Evolutionary conservation across 1,140 invertebrate genomes (phyloP).

Genomic region (Euglossa dilemma): DNA sequence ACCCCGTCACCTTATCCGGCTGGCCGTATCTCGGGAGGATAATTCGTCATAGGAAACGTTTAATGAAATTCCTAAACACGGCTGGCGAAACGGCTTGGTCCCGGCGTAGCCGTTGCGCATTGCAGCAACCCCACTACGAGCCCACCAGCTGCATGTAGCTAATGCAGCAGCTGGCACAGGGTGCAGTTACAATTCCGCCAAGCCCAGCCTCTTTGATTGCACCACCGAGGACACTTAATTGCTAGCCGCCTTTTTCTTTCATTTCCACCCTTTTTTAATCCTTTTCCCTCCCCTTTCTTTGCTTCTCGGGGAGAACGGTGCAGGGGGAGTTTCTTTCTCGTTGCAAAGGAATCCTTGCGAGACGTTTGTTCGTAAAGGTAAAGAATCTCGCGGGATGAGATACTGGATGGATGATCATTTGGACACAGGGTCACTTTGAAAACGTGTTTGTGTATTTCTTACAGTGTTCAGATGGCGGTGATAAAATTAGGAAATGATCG

Average conservation of each 20-base stretch:
- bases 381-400: too few relatives aligned
- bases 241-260: neutral
- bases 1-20: too few relatives aligned
- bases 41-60: slow-evolving; percentile 32
- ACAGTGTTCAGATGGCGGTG: too few relatives aligned
- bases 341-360: too few relatives aligned
- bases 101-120: slow-evolving; percentile 64
- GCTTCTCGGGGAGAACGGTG: neutral
- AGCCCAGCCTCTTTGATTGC: slow-evolving; percentile 29
- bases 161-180: slow-evolving; percentile 49
- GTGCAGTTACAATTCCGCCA: slow-evolving; percentile 42
- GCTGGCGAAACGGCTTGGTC: slow-evolving; percentile 23
- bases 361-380: too few relatives aligned
- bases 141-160: slow-evolving; percentile 41
- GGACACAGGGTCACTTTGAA: too few relatives aligned
- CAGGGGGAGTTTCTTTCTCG: too few relatives aligned
- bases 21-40: neutral
- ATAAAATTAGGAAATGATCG: too few relatives aligned
- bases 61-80: slow-evolving; percentile 45
- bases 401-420: too few relatives aligned
- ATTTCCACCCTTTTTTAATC: neutral
- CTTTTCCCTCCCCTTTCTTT: neutral
- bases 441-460: too few relatives aligned
- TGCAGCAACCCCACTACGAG: slow-evolving; percentile 67
- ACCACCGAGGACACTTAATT: slow-evolving; percentile 15